phyloP scores from a whole-genome alignment of 1,140 invertebrate genomes.

The Metopolophium dirhodum region DNA sequence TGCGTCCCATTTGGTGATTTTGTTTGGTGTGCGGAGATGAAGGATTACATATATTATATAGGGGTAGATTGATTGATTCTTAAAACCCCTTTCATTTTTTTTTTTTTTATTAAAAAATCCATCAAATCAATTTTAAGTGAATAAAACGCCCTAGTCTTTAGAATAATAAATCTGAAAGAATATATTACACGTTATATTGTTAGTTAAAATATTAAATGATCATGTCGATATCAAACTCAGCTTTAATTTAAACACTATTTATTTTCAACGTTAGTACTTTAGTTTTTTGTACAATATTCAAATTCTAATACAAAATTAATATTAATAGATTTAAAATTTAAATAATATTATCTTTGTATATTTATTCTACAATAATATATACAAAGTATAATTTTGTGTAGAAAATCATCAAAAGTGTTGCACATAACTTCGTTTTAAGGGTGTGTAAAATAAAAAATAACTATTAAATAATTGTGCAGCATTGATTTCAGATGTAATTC shows the following conservation, averaged over 20 bases:
- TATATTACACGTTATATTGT: not conserved
- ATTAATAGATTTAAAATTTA: too few relatives aligned
- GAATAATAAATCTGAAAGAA: not conserved
- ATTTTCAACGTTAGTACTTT: not conserved
- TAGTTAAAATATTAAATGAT: not conserved
- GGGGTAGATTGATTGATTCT: conserved; percentile 56
- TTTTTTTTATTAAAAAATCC: not conserved
- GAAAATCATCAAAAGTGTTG: too few relatives aligned
- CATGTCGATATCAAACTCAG: not conserved
- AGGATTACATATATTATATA: conserved; percentile 28
- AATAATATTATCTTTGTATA: too few relatives aligned
- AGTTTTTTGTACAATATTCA: not conserved
- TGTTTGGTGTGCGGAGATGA: not conserved
- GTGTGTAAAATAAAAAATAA: too few relatives aligned
- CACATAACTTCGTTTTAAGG: too few relatives aligned
- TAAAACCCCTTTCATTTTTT: not conserved
- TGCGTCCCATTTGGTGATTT: conserved; percentile 1
- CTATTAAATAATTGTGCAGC: too few relatives aligned
- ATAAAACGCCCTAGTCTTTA: conserved; percentile 1
- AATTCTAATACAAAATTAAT: too few relatives aligned
- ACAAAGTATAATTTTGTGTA: too few relatives aligned
- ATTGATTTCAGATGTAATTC: not conserved
- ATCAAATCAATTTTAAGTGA: conserved; percentile 41
- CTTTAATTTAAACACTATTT: not conserved
- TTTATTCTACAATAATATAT: too few relatives aligned